phyloP scores from a whole-genome alignment of 1,140 invertebrate genomes.

The Anastrepha obliqua region DNA sequence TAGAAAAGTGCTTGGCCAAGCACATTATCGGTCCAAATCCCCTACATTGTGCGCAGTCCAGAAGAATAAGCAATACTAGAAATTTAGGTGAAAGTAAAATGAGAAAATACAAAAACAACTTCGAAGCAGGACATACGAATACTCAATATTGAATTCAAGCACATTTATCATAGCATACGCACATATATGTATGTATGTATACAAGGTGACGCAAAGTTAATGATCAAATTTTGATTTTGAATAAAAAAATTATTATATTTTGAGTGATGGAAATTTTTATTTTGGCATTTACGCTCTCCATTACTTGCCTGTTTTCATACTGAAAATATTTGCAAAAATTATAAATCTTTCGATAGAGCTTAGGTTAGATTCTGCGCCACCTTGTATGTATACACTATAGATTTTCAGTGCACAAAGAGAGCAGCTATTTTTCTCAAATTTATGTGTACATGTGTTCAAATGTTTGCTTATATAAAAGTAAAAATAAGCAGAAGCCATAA shows the following conservation, averaged over 20 bases:
- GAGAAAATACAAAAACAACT: background rate
- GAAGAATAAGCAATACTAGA: background rate
- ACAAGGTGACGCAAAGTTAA: background rate
- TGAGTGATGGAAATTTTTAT: too few relatives aligned
- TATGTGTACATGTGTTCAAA: background rate
- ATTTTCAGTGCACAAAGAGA: too few relatives aligned
- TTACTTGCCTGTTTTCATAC: too few relatives aligned
- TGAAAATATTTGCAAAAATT: background rate
- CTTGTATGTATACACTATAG: too few relatives aligned
- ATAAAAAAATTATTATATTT: background rate
- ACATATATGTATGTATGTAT: background rate
- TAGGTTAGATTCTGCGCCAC: too few relatives aligned
- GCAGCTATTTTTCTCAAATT: too few relatives aligned
- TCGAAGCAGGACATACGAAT: background rate
- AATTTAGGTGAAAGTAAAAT: background rate
- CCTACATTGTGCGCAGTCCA: background rate
- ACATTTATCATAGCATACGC: background rate
- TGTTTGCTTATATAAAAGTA: slow-evolving; percentile 28
- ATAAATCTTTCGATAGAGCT: too few relatives aligned
- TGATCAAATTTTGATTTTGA: too few relatives aligned
- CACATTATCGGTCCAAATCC: background rate
- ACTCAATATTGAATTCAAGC: background rate
- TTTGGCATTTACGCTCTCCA: too few relatives aligned
- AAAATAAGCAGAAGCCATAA: background rate
- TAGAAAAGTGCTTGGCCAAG: background rate